phyloP scores from a whole-genome alignment of 2,888 invertebrate genomes.

The Tetheella fluctuosa region DNA sequence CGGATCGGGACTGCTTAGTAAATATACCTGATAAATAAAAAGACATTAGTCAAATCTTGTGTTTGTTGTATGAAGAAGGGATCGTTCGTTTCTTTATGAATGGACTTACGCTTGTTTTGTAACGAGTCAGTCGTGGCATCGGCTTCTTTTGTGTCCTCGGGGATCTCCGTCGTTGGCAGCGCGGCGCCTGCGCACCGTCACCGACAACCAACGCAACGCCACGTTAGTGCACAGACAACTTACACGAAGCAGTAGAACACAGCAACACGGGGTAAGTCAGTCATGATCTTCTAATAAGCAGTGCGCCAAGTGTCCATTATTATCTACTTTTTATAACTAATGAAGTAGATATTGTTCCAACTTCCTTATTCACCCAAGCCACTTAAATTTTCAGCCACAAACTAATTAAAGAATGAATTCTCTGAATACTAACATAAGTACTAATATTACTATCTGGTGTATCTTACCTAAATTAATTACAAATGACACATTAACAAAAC shows the following conservation, averaged over 20 bases:
- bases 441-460: background rate
- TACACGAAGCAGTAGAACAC: conserved; percentile 29
- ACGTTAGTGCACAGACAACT: conserved; percentile 66
- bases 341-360: background rate
- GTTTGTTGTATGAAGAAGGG: conserved; percentile 9
- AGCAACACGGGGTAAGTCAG: conserved; percentile 10
- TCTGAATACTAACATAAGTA: too few relatives aligned
- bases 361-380: background rate
- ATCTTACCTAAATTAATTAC: background rate
- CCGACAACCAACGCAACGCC: conserved; percentile 48
- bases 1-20: background rate
- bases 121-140: conserved; percentile 48
- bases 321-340: background rate
- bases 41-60: background rate
- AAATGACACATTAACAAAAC: background rate
- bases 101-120: conserved; percentile 58
- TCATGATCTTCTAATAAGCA: background rate
- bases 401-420: too few relatives aligned
- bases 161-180: conserved; percentile 52
- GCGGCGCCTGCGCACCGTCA: conserved; percentile 56
- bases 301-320: background rate
- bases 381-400: background rate
- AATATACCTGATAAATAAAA: background rate
- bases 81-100: conserved; percentile 13
- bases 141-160: conserved; percentile 43